These are phyloP conservation scores for Lucilia cuprina DNA, from an alignment of 1,140 invertebrate genomes.

Conservation along the genomic window DNA sequence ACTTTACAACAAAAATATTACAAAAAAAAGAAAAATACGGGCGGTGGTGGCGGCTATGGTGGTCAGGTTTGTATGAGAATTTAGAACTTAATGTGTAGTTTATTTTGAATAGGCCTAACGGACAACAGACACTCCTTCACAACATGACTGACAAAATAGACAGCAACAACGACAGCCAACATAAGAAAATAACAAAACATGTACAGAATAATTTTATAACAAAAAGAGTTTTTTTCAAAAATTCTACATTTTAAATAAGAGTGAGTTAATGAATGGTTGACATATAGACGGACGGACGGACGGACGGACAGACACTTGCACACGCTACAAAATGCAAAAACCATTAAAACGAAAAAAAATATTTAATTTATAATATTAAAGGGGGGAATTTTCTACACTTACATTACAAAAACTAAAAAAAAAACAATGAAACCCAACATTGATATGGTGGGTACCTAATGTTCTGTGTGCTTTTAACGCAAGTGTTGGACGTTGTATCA, in stretches of 20 bases:
- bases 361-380: background rate
- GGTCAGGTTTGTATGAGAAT: background rate
- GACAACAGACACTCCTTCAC: slow-evolving; percentile 21
- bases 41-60: background rate
- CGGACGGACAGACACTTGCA: background rate
- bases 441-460: background rate
- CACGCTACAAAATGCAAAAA: slow-evolving; percentile 29
- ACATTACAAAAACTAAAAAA: too few species aligned
- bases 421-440: background rate
- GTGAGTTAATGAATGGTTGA: background rate
- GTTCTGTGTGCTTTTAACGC: background rate
- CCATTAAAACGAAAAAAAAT: slow-evolving; percentile 6
- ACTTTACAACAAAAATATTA: background rate
- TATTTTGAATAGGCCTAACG: slow-evolving; percentile 16
- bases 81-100: background rate
- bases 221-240: background rate
- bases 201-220: background rate
- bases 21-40: background rate
- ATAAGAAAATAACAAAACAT: background rate
- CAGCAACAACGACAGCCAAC: background rate
- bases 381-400: too few species aligned
- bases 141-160: background rate
- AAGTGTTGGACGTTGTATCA: slow-evolving; percentile 12
- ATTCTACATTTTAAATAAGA: background rate
- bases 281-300: too few species aligned